Percentiles rank a stretch among this genome's conserved stretches.
phyloP scores from a whole-genome alignment of 2,113 vertebrate species.

The Phylloscopus whistleri region DNA sequence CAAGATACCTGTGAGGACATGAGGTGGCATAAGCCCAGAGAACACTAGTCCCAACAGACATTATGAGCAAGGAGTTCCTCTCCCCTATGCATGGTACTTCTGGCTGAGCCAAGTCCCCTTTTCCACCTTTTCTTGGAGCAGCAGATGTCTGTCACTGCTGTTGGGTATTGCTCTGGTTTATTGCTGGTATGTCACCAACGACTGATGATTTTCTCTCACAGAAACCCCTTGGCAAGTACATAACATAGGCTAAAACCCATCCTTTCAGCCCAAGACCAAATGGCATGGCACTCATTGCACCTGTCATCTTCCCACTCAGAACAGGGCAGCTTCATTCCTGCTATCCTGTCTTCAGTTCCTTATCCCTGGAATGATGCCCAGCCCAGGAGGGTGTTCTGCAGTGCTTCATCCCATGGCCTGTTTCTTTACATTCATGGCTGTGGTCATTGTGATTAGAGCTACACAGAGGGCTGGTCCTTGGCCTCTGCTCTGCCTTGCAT shows the following conservation, averaged over 20 bases:
- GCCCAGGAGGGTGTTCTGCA: background rate
- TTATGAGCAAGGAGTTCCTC: background rate
- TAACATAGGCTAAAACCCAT: background rate
- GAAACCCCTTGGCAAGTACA: background rate
- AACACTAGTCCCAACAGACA: background rate
- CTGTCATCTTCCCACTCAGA: background rate
- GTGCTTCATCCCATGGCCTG: background rate
- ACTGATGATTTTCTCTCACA: background rate
- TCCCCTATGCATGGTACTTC: background rate
- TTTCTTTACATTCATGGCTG: background rate
- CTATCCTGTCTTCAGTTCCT: background rate
- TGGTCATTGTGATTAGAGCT: background rate
- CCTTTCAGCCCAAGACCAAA: background rate
- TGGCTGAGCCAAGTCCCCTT: background rate
- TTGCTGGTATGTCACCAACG: background rate
- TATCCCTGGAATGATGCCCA: fast-evolving
- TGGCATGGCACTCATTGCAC: no score
- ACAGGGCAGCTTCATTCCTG: background rate
- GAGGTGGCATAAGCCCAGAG: background rate
- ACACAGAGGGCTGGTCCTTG: background rate
- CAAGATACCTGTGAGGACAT: background rate
- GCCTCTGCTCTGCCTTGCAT: background rate
- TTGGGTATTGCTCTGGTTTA: background rate
- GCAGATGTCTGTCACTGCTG: background rate
- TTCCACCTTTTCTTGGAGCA: background rate